phyloP scores from a whole-genome alignment of 2,888 invertebrate genomes.

The Drosophila sordidula region DNA sequence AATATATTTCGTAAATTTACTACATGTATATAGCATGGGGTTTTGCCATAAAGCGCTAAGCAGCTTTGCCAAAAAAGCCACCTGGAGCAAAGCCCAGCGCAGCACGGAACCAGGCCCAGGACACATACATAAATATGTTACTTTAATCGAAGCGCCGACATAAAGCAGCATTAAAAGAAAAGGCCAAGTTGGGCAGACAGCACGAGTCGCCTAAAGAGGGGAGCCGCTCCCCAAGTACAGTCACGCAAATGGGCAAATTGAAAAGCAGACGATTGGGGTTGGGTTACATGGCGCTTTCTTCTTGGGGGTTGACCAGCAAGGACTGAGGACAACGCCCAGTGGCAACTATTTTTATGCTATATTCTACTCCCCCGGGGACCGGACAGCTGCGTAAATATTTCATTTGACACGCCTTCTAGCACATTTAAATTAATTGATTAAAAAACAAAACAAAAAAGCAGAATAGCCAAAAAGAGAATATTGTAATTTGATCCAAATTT shows the following conservation, averaged over 20 bases:
- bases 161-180: conserved; percentile 48
- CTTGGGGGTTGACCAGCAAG: conserved; percentile 7
- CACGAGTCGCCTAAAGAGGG: conserved; percentile 5
- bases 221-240: conserved; percentile 28
- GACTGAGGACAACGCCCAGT: conserved; percentile 52
- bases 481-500: conserved; percentile 61
- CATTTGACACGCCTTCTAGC: conserved; percentile 45
- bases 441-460: conserved; percentile 15
- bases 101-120: background rate
- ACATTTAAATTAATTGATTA: conserved; percentile 66
- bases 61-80: conserved; percentile 2
- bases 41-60: conserved; percentile 3
- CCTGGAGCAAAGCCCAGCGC: conserved; percentile 23
- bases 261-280: conserved; percentile 22
- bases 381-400: conserved; percentile 57
- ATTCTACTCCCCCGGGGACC: conserved; percentile 21
- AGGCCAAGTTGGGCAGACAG: conserved; percentile 33
- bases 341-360: conserved; percentile 48
- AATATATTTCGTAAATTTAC: background rate
- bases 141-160: conserved; percentile 21
- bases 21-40: background rate
- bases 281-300: conserved; percentile 1
- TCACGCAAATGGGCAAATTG: conserved; percentile 57
- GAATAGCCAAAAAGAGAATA: conserved; percentile 1
- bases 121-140: conserved; percentile 31